phyloP scores from a whole-genome alignment of 2,888 invertebrate species.

The Eulithis prunata region DNA sequence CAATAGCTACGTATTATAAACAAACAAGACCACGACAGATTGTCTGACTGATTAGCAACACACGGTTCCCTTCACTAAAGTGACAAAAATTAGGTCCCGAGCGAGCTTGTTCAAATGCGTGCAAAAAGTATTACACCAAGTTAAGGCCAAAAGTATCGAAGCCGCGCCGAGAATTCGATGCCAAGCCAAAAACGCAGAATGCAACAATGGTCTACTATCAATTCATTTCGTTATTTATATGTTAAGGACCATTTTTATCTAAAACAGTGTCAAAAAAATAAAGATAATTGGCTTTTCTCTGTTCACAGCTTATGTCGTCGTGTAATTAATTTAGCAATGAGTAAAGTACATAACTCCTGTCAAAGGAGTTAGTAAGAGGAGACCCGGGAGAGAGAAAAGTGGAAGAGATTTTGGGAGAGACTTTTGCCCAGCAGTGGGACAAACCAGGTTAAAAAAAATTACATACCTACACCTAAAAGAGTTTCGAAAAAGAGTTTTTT shows the following conservation, averaged over 20 bases:
- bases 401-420: no score
- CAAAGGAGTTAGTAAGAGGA: no score
- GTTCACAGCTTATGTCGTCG: conserved; percentile 1
- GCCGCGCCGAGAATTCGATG: conserved; percentile 56
- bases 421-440: no score
- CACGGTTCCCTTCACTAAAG: conserved; percentile 25
- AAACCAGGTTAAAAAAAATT: no score
- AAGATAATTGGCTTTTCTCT: conserved; percentile 4
- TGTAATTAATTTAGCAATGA: no score
- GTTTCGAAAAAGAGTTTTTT: no score
- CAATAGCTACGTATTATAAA: no score
- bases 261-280: conserved; percentile 43
- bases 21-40: conserved; percentile 18
- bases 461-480: no score
- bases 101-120: conserved; percentile 35
- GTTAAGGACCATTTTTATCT: conserved; percentile 37
- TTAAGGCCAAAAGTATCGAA: conserved; percentile 36
- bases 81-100: conserved; percentile 36
- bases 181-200: conserved; percentile 64
- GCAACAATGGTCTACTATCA: conserved; percentile 68
- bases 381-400: no score
- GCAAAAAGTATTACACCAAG: conserved; percentile 40
- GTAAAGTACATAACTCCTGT: no score
- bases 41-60: not conserved
- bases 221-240: conserved; percentile 55